A percentile compares a stretch with the other conserved stretches of the same genome.
Evolutionary conservation across 1,140 invertebrate species (phyloP).

Genomic region (Drosophila sproati): DNA sequence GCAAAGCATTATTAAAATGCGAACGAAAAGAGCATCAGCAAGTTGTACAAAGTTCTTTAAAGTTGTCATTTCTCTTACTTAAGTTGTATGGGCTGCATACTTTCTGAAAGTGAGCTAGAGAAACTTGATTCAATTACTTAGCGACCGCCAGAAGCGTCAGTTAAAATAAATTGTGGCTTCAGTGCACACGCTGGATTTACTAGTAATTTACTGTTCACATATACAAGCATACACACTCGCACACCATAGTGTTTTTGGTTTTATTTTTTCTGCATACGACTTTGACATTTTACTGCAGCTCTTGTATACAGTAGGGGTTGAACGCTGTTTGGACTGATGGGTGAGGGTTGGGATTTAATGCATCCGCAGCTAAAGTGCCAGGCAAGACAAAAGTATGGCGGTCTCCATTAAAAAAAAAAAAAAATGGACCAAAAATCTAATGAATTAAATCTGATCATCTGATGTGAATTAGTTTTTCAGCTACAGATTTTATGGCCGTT

Average conservation of each 20-base stretch:
- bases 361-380: slow-evolving; percentile 45
- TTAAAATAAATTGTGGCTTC: slow-evolving; percentile 58
- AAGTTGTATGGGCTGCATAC: slow-evolving; percentile 21
- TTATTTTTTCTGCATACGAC: slow-evolving; percentile 36
- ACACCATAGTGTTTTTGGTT: background rate
- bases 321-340: slow-evolving; percentile 5
- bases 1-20: no score
- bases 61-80: slow-evolving; percentile 33
- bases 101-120: slow-evolving; percentile 26
- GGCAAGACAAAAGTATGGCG: slow-evolving; percentile 37
- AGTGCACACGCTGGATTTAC: slow-evolving; percentile 61
- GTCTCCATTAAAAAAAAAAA: slow-evolving; percentile 20
- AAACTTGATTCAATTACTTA: slow-evolving; percentile 60
- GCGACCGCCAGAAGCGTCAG: slow-evolving; percentile 36
- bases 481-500: slow-evolving; percentile 46
- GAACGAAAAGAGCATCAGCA: background rate
- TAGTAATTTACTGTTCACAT: slow-evolving; percentile 56
- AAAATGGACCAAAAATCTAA: slow-evolving; percentile 32
- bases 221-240: slow-evolving; percentile 8
- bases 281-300: slow-evolving; percentile 56
- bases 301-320: slow-evolving; percentile 38
- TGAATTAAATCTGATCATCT: slow-evolving; percentile 55
- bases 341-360: slow-evolving; percentile 9
- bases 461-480: slow-evolving; percentile 59
- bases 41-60: background rate